Evolutionary conservation across 2,113 vertebrate genomes (phyloP).

Genomic region (Pelodiscus sinensis): DNA sequence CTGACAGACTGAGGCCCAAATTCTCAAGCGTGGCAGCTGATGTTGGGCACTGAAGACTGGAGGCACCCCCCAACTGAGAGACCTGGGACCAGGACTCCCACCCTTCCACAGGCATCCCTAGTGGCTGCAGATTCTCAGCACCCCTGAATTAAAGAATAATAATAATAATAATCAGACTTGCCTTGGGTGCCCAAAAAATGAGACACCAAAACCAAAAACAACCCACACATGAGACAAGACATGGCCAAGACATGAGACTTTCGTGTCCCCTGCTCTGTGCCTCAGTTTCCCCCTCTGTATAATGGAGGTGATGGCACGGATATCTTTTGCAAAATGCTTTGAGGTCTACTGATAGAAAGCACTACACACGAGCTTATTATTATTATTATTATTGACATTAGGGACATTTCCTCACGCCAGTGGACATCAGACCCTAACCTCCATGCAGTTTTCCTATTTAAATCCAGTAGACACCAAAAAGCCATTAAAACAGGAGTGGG

Average conservation of each 20-base stretch:
- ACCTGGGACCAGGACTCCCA: not conserved
- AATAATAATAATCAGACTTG: not conserved
- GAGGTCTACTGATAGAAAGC: too few species aligned
- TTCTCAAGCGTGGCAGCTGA: accelerated
- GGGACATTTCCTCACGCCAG: not conserved
- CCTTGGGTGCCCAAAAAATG: not conserved
- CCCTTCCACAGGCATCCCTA: accelerated
- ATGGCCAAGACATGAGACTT: too few species aligned
- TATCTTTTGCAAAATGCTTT: too few species aligned
- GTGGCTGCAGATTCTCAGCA: accelerated
- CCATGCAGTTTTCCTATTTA: not conserved
- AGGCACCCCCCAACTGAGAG: not conserved
- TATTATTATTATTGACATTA: not conserved
- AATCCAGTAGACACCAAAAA: not conserved
- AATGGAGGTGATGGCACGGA: too few species aligned
- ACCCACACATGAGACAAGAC: too few species aligned
- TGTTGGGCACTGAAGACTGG: accelerated
- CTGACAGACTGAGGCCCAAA: not conserved
- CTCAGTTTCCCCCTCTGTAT: too few species aligned
- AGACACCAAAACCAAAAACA: not conserved
- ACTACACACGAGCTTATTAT: not conserved
- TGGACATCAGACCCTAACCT: not conserved
- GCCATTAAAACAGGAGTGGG: too few species aligned
- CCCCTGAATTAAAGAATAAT: not conserved
- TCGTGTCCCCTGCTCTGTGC: too few species aligned